These are phyloP conservation scores for Proctacanthus coquilletti DNA, from an alignment of 1,140 invertebrate species.

Conservation along the genomic window DNA sequence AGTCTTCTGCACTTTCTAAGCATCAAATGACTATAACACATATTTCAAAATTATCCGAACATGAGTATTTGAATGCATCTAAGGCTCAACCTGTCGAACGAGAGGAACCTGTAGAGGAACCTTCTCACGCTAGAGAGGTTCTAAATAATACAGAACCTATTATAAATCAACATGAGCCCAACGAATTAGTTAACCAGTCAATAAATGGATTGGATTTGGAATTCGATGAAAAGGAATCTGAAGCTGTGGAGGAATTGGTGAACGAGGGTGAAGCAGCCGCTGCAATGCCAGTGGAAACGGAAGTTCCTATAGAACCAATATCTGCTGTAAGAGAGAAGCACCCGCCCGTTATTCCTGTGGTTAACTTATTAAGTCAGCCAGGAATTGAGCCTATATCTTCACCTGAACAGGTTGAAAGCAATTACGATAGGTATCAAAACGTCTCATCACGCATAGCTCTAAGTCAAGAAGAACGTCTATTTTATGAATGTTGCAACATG, in stretches of 20 bases:
- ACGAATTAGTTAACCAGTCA: no score
- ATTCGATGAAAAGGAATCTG: no score
- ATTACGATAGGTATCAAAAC: conserved; percentile 2
- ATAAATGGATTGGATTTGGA: no score
- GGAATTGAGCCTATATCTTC: conserved; percentile 8
- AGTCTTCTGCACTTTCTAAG: conserved; percentile 30
- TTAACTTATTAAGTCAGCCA: conserved; percentile 1
- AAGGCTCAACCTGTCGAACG: conserved; percentile 2
- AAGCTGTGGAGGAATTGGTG: no score
- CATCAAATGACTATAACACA: conserved; percentile 36
- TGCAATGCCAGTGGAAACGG: no score
- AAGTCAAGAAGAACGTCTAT: conserved; percentile 27
- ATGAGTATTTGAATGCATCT: conserved; percentile 28
- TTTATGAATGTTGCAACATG: conserved; percentile 29
- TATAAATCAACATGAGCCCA: no score
- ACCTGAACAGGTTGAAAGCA: conserved; percentile 3
- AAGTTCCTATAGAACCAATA: conserved; percentile 17
- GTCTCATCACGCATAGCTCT: conserved; percentile 17
- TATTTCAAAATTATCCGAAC: conserved; percentile 35
- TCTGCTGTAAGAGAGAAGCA: conserved; percentile 18
- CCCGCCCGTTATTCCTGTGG: conserved; percentile 10
- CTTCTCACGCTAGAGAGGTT: neutral
- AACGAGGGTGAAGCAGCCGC: no score
- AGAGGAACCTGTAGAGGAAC: neutral
- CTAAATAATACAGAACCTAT: no score